Evolutionary conservation across 2,888 invertebrate genomes (phyloP).

Genomic region (Agonum fuliginosum): DNA sequence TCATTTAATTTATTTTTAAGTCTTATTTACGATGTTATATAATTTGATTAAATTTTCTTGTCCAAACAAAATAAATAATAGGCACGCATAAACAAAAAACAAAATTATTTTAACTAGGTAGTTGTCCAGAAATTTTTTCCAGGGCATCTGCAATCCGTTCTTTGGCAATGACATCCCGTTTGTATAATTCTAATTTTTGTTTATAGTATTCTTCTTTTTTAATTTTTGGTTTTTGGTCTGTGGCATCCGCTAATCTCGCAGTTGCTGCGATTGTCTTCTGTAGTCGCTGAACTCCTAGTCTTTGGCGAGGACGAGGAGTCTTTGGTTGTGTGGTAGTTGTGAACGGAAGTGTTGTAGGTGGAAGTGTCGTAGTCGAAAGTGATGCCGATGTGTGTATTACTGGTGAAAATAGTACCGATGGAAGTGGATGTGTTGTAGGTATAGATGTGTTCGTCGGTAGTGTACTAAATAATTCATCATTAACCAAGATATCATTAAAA

Average conservation of each 20-base stretch:
- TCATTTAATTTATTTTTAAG: too few relatives aligned
- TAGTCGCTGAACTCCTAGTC: background rate
- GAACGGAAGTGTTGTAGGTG: background rate
- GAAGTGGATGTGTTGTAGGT: background rate
- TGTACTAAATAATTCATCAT: background rate
- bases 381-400: too few relatives aligned
- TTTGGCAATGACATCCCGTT: background rate
- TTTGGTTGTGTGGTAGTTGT: background rate
- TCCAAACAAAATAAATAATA: too few relatives aligned
- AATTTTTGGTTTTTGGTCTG: background rate
- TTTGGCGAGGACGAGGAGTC: background rate
- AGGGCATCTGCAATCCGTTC: background rate
- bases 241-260: conserved; percentile 2
- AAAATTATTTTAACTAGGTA: background rate
- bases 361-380: background rate
- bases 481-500: background rate
- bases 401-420: background rate
- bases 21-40: too few relatives aligned
- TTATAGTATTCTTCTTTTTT: conserved; percentile 18
- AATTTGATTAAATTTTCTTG: too few relatives aligned
- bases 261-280: conserved; percentile 14
- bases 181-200: conserved; percentile 1
- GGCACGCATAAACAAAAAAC: background rate
- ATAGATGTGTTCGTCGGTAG: background rate
- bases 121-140: background rate